Evolutionary conservation across 2,797 vertebrate genomes (phyloP).

Genomic region (Peromyscus attwateri): DNA sequence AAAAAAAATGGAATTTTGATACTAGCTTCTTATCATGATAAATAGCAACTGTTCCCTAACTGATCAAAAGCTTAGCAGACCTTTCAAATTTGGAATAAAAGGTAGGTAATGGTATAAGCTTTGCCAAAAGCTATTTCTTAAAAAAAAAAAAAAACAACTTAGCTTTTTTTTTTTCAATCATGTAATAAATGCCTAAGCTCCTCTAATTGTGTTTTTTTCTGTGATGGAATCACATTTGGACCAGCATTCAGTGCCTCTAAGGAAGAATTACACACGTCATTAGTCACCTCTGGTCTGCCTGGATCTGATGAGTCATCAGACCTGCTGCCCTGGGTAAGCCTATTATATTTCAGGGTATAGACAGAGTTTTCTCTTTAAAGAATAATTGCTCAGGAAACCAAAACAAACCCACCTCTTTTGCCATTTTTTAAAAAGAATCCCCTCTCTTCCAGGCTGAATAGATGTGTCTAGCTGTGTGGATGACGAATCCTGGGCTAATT

Average conservation of each 20-base stretch:
- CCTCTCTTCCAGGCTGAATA: conserved; percentile 1
- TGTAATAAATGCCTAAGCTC: conserved; percentile 43
- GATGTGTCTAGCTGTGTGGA: neutral
- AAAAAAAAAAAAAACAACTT: neutral
- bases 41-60: conserved; percentile 45
- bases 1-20: conserved; percentile 55
- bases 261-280: neutral
- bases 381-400: conserved; percentile 54
- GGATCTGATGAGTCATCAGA: neutral
- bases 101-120: conserved; percentile 9
- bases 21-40: conserved; percentile 39
- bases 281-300: neutral
- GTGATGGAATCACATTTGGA: conserved; percentile 33
- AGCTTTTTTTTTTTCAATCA: neutral
- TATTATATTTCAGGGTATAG: conserved; percentile 4
- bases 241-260: conserved; percentile 9
- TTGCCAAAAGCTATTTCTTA: conserved; percentile 63
- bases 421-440: conserved; percentile 54
- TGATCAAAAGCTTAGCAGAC: conserved; percentile 51
- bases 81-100: conserved; percentile 61
- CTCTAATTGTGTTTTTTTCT: conserved; percentile 57
- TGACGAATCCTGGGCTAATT: neutral
- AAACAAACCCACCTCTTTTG: conserved; percentile 36
- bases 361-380: conserved; percentile 59
- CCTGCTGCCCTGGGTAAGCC: neutral